Conservation (phyloP, 1,140 invertebrate genomes). For the Leptoteleia sp. region DNA sequence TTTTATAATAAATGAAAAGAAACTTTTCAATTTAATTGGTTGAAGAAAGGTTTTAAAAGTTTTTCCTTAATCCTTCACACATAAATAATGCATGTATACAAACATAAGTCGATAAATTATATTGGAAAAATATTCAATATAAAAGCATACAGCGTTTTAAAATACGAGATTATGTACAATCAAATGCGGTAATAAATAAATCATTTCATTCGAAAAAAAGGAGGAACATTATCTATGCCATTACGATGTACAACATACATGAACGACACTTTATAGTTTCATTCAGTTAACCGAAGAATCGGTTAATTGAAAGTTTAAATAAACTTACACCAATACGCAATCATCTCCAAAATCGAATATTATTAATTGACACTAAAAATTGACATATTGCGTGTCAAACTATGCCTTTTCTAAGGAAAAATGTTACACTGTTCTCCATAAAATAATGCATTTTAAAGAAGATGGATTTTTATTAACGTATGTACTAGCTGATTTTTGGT, state of each 20-base stretch:
- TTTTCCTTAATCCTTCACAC: too few species aligned
- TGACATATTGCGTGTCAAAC: conserved; percentile 21
- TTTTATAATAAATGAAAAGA: too few species aligned
- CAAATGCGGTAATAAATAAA: conserved; percentile 14
- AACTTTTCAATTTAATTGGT: too few species aligned
- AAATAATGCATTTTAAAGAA: conserved; percentile 24
- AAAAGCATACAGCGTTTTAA: too few species aligned
- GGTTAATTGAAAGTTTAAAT: conserved; percentile 6
- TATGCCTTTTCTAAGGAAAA: conserved; percentile 18
- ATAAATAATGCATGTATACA: too few species aligned
- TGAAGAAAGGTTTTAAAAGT: too few species aligned
- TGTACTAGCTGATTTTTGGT: conserved; percentile 62
- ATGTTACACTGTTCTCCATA: neutral
- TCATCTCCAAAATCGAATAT: conserved; percentile 6
- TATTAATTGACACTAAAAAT: conserved; percentile 31
- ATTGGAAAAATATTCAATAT: too few species aligned
- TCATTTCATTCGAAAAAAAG: conserved; percentile 17
- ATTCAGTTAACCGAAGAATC: too few species aligned
- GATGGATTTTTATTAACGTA: conserved; percentile 29
- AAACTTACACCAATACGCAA: neutral
- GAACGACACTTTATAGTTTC: neutral
- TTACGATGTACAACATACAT: neutral
- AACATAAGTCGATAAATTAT: too few species aligned
- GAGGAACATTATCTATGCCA: conserved; percentile 22
- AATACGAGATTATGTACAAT: conserved; percentile 8